A percentile compares a stretch with the other conserved stretches of the same genome.
phyloP scores from a whole-genome alignment of 1,140 invertebrate species.

The Drosophila neocordata region DNA sequence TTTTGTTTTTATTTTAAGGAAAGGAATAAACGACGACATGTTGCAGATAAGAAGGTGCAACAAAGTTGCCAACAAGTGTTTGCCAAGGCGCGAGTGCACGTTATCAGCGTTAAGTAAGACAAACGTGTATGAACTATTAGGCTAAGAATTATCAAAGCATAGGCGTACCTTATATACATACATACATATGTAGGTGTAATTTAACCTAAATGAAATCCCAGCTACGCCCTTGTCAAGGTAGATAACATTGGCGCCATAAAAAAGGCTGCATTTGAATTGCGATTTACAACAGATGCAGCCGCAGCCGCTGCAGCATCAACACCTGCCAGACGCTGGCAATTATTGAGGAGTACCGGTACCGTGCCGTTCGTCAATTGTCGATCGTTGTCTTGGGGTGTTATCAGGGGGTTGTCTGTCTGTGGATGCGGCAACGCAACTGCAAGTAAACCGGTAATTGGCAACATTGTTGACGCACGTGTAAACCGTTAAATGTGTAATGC shows the following conservation, averaged over 20 bases:
- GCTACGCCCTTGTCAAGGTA: background rate
- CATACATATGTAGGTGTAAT: no score
- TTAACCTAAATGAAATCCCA: background rate
- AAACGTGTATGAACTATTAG: background rate
- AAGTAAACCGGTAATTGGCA: constrained; percentile 1
- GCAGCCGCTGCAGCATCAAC: background rate
- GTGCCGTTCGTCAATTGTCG: background rate
- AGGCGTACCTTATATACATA: no score
- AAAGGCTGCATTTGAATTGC: constrained; percentile 1
- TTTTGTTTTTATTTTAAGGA: no score
- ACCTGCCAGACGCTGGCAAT: constrained; percentile 2
- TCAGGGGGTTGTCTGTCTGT: no score
- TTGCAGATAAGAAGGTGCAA: background rate
- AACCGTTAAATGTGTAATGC: constrained; percentile 63
- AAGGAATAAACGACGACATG: background rate
- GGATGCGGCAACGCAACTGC: background rate
- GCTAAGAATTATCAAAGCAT: no score
- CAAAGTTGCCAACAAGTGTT: constrained; percentile 10
- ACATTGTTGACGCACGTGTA: constrained; percentile 70
- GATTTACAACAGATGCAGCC: background rate
- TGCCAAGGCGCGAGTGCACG: background rate
- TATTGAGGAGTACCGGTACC: background rate
- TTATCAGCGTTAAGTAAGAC: background rate
- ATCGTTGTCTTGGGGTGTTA: background rate
- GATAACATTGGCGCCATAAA: background rate